Percentiles rank a stretch among this genome's conserved stretches.
Evolutionary conservation across 2,888 invertebrate species (phyloP).

Genomic region (Pyralis farinalis): DNA sequence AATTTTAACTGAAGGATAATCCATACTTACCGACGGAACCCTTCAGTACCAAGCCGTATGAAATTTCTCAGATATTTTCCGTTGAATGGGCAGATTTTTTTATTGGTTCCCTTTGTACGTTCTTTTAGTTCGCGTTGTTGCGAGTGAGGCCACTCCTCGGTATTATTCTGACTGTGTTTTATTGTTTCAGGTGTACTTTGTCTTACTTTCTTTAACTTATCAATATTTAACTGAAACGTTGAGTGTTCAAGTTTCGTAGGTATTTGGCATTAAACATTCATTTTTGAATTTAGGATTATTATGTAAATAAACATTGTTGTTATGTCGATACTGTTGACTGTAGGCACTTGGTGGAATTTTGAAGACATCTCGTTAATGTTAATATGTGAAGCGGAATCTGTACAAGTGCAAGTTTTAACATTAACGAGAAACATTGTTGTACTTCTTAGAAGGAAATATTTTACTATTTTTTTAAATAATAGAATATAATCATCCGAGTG

Average conservation of each 20-base stretch:
- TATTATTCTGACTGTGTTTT: slow-evolving; percentile 46
- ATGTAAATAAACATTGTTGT: too few species aligned
- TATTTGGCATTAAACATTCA: not conserved
- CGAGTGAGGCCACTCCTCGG: slow-evolving; percentile 24
- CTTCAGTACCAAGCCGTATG: slow-evolving; percentile 11
- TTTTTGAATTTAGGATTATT: not conserved
- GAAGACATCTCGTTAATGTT: too few species aligned
- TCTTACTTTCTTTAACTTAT: not conserved
- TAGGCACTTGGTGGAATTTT: too few species aligned
- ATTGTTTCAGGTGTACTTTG: slow-evolving; percentile 21
- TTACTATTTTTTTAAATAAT: too few species aligned
- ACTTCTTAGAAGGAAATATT: too few species aligned
- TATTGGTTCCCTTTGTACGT: slow-evolving; percentile 26
- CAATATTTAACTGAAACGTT: not conserved
- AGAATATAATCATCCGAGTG: too few species aligned
- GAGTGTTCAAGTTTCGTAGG: not conserved
- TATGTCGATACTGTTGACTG: too few species aligned
- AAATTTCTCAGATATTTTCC: slow-evolving; percentile 20
- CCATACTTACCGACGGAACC: slow-evolving; percentile 5
- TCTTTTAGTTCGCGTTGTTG: slow-evolving; percentile 20
- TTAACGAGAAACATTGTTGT: too few species aligned
- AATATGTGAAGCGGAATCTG: too few species aligned
- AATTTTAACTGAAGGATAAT: too few species aligned
- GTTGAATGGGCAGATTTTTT: slow-evolving; percentile 30
- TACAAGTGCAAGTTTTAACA: too few species aligned